Conservation (phyloP, 1,140 invertebrate species). For the Diachasma alloeum region DNA sequence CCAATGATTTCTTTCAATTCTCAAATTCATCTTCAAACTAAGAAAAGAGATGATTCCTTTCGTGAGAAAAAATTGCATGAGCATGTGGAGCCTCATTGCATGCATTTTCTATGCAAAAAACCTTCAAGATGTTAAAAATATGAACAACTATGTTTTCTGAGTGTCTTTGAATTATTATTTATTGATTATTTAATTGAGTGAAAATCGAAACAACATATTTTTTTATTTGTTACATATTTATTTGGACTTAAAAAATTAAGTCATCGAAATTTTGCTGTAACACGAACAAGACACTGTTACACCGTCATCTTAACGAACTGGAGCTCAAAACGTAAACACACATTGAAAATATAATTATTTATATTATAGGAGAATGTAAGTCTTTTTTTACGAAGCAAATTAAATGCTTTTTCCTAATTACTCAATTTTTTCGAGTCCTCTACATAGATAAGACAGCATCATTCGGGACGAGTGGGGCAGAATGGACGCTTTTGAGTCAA, state of each 20-base stretch:
- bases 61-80: too few species aligned
- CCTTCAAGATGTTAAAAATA: not conserved
- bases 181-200: not conserved
- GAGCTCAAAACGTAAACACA: constrained; percentile 64
- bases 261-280: constrained; percentile 52
- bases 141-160: not conserved
- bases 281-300: constrained; percentile 66
- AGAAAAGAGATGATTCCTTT: too few species aligned
- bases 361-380: constrained; percentile 44
- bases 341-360: not conserved
- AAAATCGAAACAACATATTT: constrained; percentile 28
- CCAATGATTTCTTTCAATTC: too few species aligned
- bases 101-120: too few species aligned
- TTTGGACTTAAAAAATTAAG: constrained; percentile 61
- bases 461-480: too few species aligned
- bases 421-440: too few species aligned
- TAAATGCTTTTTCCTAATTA: too few species aligned
- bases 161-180: not conserved
- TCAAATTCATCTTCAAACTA: too few species aligned
- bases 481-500: too few species aligned
- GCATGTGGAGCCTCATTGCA: too few species aligned
- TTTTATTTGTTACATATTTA: constrained; percentile 67
- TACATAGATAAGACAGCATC: too few species aligned
- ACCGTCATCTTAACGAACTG: constrained; percentile 65
- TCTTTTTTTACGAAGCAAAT: constrained; percentile 4